These are phyloP conservation scores for Leptodirus hochenwartii DNA, from an alignment of 2,888 invertebrate genomes.

Conservation along the genomic window DNA sequence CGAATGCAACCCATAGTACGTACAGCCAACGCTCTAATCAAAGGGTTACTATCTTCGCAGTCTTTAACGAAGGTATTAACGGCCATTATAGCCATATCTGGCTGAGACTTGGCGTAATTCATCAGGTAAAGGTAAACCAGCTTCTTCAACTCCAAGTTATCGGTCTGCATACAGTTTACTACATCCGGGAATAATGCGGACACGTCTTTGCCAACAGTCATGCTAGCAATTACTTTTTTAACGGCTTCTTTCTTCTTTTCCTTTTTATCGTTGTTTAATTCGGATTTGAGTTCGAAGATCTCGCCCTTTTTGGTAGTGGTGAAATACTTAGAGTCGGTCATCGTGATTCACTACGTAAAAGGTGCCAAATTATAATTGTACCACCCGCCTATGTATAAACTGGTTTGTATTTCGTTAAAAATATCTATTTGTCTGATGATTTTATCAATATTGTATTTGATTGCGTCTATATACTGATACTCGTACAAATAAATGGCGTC, in stretches of 20 bases:
- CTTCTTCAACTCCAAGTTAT: constrained; percentile 96
- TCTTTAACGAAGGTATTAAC: constrained; percentile 99
- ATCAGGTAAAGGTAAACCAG: constrained; percentile 95
- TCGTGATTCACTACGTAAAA: constrained; percentile 28
- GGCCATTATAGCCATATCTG: constrained; percentile 99
- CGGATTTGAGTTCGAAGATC: constrained; percentile 97
- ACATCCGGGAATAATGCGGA: constrained; percentile 97
- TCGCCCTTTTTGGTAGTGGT: constrained; percentile 99
- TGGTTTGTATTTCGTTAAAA: no score
- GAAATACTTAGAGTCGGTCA: constrained; percentile 99
- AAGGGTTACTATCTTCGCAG: constrained; percentile 98
- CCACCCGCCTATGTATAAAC: no score
- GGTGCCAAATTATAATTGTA: no score
- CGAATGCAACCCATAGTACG: constrained; percentile 99
- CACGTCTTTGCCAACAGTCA: constrained; percentile 99
- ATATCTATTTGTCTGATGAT: no score
- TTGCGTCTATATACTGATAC: no score
- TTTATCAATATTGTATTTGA: no score
- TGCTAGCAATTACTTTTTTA: constrained; percentile 98
- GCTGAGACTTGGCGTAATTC: constrained; percentile 99
- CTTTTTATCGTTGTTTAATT: constrained; percentile 97
- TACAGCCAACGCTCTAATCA: constrained; percentile 95
- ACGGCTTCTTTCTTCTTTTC: constrained; percentile 99
- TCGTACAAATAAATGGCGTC: no score
- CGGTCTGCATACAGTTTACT: constrained; percentile 99